These are phyloP conservation scores for Sarcophaga subvicina DNA, from an alignment of 2,888 invertebrate genomes.

Conservation along the genomic window DNA sequence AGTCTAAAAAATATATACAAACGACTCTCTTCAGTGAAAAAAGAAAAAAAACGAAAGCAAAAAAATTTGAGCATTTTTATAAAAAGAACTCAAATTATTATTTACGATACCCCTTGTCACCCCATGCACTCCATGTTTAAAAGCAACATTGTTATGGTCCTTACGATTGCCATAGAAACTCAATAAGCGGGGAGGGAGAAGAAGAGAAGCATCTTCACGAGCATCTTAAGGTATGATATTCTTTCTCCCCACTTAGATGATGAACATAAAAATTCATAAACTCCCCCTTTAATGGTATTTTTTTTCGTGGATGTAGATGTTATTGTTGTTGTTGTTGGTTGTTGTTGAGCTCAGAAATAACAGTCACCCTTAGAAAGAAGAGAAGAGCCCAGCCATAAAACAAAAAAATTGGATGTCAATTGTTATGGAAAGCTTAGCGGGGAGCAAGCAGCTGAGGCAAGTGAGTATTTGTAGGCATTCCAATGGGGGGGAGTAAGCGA, in stretches of 20 bases:
- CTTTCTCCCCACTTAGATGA: constrained; percentile 25
- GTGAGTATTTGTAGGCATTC: too few species aligned
- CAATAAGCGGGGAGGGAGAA: background rate
- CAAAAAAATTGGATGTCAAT: constrained; percentile 22
- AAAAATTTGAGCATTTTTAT: constrained; percentile 37
- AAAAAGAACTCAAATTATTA: constrained; percentile 32
- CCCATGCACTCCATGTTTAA: background rate
- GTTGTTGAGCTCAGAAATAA: constrained; percentile 25
- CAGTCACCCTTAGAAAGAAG: constrained; percentile 43
- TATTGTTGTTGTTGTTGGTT: background rate
- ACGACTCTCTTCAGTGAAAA: constrained; percentile 27
- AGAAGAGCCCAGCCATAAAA: background rate
- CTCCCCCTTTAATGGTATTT: constrained; percentile 47
- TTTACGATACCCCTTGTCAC: background rate
- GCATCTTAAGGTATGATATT: constrained; percentile 21
- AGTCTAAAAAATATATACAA: background rate
- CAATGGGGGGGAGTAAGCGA: background rate
- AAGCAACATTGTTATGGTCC: background rate
- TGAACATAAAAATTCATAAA: constrained; percentile 57
- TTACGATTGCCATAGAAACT: background rate
- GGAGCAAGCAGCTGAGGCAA: background rate
- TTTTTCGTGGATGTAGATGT: background rate
- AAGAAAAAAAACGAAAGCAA: constrained; percentile 30
- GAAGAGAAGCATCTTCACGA: background rate
- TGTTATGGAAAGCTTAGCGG: constrained; percentile 39